Evolutionary conservation across 2,888 invertebrate species (phyloP), one percentile per base, ranked within the genome.

Genomic region (Byasa hedistus): DNA sequence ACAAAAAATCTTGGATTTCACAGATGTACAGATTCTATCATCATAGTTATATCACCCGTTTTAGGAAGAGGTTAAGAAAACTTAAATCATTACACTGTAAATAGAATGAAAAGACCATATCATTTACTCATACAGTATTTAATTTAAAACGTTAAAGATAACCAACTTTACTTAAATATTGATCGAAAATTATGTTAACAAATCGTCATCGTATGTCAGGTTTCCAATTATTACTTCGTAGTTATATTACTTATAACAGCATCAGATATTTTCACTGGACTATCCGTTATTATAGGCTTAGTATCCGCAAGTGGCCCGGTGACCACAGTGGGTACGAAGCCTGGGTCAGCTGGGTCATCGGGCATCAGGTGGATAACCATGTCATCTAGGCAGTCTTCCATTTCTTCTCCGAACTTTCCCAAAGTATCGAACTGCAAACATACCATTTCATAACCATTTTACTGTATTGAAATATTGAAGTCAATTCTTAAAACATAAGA

Each of bases 281-380:
- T 39, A 19, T 24, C 44, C 15, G 64, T 4, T 21, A 44, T 23
- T 3, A 55, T 51, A n/a, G 48, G 8, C n/a, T 48, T 48, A 48
- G 48, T 4, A 10, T 15, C 17, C 24, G 32, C 57, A 12, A 57
- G 12, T 3, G 65, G 60, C 51, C 52, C 27, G n/a, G 36, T 44
- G 3, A n/a, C 51, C 36, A 21, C 59, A 24, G 48, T 52, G 17
- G 65, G 62, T 21, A n/a, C n/a, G n/a, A 57, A 64, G n/a, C 59
- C 61, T 10, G 66, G 66, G 55, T 64, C 61, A 7, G 61, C 4
- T 8, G 57, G 44, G 15, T 65, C 56, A 17, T 73, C 72, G 39
- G 72, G 69, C 8, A 73, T 71, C 15, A 73, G 57, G 55, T 72
- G 61, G 32, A 73, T 64, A 7, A 71, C 57, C 71, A 73, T 69